Evolutionary conservation across 2,113 vertebrate genomes (phyloP).

Genomic region (Synchiropus splendidus): DNA sequence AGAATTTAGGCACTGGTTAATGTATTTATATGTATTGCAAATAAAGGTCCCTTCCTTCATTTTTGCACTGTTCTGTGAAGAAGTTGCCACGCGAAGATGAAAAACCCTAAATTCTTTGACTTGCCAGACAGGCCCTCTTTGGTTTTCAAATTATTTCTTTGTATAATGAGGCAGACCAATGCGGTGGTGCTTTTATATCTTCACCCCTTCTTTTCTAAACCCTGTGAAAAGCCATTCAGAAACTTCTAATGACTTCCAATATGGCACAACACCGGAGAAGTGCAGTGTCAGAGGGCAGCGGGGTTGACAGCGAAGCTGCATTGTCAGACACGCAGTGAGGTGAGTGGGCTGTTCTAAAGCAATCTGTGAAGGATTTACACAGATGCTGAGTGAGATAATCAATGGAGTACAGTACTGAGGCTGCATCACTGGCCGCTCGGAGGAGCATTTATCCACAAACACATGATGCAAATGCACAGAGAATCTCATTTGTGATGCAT

Average conservation of each 20-base stretch:
- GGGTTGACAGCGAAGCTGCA: conserved; percentile 18
- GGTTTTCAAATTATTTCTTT: conserved; percentile 49
- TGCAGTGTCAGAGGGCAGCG: conserved; percentile 27
- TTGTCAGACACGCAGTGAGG: conserved; percentile 3
- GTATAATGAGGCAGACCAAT: conserved; percentile 54
- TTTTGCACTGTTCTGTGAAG: too few species aligned
- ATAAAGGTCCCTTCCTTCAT: too few species aligned
- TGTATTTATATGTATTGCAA: too few species aligned
- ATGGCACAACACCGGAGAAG: conserved; percentile 11
- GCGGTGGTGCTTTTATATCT: conserved; percentile 33
- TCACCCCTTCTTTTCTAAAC: too few species aligned
- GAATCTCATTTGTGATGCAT: too few species aligned
- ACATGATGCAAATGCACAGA: too few species aligned
- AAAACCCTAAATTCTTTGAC: conserved; percentile 43
- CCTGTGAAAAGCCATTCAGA: too few species aligned
- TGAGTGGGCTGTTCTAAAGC: too few species aligned
- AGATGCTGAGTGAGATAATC: conserved; percentile 12
- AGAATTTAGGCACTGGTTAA: too few species aligned
- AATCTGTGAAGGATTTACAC: conserved; percentile 9
- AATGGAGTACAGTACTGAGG: conserved; percentile 4
- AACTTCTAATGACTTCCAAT: too few species aligned
- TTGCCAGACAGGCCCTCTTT: conserved; percentile 20
- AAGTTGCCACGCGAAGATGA: conserved; percentile 13
- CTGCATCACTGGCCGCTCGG: conserved; percentile 1
- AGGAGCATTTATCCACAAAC: not conserved